phyloP scores from a whole-genome alignment of 2,113 vertebrate species.

The Odontophorus gujanensis region DNA sequence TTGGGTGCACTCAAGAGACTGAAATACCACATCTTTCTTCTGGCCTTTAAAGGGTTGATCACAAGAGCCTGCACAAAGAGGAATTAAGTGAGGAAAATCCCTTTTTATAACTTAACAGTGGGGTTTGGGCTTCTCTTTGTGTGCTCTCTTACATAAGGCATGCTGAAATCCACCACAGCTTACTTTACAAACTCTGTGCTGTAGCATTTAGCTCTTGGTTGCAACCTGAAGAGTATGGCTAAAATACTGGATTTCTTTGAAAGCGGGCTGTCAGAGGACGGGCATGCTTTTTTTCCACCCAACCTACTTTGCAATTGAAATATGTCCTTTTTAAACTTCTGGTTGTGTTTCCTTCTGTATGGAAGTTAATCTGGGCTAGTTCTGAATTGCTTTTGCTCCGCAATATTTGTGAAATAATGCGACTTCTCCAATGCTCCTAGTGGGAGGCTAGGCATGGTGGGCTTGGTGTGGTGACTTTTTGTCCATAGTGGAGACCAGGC shows the following conservation, averaged over 20 bases:
- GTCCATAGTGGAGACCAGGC: no score
- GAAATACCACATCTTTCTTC: background rate
- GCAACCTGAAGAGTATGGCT: background rate
- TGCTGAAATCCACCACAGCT: background rate
- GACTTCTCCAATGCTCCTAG: background rate
- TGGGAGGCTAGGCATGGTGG: background rate
- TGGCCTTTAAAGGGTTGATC: background rate
- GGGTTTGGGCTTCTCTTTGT: background rate
- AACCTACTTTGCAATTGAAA: background rate
- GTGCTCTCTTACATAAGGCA: background rate
- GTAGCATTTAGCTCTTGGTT: background rate
- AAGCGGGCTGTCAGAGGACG: background rate
- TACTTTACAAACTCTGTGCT: background rate
- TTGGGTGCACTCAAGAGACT: background rate
- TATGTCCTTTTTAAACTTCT: background rate
- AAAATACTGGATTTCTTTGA: background rate
- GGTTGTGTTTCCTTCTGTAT: background rate
- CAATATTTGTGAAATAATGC: rapidly evolving
- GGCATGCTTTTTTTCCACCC: rapidly evolving
- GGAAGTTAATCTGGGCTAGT: background rate
- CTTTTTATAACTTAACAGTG: background rate
- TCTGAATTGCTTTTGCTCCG: background rate
- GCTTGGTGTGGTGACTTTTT: background rate
- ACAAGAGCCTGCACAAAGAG: background rate
- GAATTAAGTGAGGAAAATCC: slow-evolving; percentile 15